Percentiles rank a stretch among this genome's conserved stretches.
Conservation (phyloP, 2,113 vertebrate species). For the Glareola pratincola region DNA sequence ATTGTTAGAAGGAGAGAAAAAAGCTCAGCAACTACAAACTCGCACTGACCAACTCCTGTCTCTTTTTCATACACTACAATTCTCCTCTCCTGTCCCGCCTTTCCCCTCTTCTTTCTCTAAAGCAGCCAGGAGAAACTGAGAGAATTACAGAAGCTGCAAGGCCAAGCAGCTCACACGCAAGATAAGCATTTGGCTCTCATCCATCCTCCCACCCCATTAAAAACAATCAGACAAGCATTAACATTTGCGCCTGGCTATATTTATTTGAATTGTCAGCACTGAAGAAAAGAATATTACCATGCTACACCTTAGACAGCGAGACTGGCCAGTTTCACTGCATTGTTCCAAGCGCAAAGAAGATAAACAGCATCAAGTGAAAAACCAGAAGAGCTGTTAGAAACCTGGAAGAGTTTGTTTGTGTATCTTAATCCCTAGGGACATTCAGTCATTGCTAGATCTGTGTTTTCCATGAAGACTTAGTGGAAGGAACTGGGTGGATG, state of each 20-base stretch:
- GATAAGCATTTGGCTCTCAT: neutral
- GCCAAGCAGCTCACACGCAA: neutral
- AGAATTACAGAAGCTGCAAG: neutral
- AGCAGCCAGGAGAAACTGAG: neutral
- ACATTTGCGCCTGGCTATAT: neutral
- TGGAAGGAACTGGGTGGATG: constrained; percentile 53
- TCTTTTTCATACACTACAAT: neutral
- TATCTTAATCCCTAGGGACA: neutral
- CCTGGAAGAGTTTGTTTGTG: neutral
- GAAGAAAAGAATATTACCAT: neutral
- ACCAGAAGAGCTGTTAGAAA: neutral
- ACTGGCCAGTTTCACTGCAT: neutral
- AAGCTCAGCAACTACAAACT: neutral
- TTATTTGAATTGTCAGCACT: neutral
- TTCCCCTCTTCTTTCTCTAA: neutral
- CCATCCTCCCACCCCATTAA: neutral
- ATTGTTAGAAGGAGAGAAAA: neutral
- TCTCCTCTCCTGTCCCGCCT: neutral
- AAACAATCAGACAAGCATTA: neutral
- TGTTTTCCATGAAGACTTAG: neutral
- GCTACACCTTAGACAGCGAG: neutral
- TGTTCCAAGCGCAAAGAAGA: neutral
- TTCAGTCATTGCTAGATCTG: neutral
- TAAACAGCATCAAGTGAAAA: constrained; percentile 8
- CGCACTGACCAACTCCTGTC: neutral